Evolutionary conservation across 1,140 invertebrate species (phyloP).

Genomic region (Trachelipus rathkii): DNA sequence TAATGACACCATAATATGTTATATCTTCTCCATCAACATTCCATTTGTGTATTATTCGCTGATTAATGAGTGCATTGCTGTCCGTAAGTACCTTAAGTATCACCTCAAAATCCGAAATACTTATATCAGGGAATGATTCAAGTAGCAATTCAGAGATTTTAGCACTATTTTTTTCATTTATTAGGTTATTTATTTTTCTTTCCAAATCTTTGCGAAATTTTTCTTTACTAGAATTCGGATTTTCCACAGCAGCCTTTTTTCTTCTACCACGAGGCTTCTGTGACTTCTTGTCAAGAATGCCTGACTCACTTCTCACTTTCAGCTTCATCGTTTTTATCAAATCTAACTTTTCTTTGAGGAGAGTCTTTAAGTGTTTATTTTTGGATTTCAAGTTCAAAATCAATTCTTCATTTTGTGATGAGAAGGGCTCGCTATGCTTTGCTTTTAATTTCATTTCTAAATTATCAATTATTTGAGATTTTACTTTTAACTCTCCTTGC

Average conservation of each 20-base stretch:
- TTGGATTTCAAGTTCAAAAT: background rate
- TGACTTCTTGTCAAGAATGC: background rate
- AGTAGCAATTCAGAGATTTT: background rate
- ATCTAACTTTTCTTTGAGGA: background rate
- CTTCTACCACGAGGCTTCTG: background rate
- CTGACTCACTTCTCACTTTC: background rate
- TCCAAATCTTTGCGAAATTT: conserved; percentile 1
- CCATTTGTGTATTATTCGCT: background rate
- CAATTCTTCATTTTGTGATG: background rate
- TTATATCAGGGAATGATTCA: conserved; percentile 3
- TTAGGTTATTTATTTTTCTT: background rate
- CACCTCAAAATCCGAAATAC: conserved; percentile 1
- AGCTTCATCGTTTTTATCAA: background rate
- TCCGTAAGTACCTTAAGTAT: background rate
- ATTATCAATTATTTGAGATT: background rate
- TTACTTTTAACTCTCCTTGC: background rate
- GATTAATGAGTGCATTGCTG: background rate
- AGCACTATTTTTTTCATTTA: background rate
- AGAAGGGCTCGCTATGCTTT: background rate
- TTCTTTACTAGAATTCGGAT: background rate
- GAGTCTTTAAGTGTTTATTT: background rate
- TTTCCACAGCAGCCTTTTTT: background rate
- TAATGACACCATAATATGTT: background rate
- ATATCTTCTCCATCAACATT: conserved; percentile 3
- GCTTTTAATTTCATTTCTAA: background rate